phyloP scores from a whole-genome alignment of 1,140 invertebrate genomes.

The Nylanderia fulva region DNA sequence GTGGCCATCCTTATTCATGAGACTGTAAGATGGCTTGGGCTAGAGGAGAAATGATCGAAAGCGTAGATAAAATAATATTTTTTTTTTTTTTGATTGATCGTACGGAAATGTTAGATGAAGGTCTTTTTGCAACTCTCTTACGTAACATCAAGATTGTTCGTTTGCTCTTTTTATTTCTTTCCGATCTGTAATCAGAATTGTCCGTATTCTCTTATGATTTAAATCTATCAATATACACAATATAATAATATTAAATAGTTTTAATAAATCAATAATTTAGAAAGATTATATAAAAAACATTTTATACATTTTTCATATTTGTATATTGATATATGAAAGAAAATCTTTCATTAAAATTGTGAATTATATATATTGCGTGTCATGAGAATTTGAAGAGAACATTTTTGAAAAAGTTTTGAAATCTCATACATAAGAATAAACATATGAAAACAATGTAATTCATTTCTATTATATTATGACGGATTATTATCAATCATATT shows the following conservation, averaged over 20 bases:
- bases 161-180: background rate
- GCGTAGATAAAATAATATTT: slow-evolving; percentile 18
- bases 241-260: background rate
- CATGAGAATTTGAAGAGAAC: slow-evolving; percentile 3
- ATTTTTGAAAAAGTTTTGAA: background rate
- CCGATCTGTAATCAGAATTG: background rate
- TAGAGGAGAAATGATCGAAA: slow-evolving; percentile 22
- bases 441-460: background rate
- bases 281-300: background rate
- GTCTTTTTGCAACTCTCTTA: background rate
- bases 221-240: background rate
- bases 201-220: too few species aligned
- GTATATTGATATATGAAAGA: background rate
- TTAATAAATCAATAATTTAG: background rate
- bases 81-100: background rate
- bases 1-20: slow-evolving; percentile 47
- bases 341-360: background rate
- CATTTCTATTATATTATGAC: background rate
- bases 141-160: slow-evolving; percentile 1
- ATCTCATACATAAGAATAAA: background rate
- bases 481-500: slow-evolving; percentile 1
- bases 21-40: background rate
- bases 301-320: background rate
- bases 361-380: background rate
- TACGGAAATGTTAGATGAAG: background rate